Percentiles rank a stretch among this genome's conserved stretches.
Evolutionary conservation across 2,888 invertebrate species (phyloP).

Genomic region (Eledone cirrhosa): DNA sequence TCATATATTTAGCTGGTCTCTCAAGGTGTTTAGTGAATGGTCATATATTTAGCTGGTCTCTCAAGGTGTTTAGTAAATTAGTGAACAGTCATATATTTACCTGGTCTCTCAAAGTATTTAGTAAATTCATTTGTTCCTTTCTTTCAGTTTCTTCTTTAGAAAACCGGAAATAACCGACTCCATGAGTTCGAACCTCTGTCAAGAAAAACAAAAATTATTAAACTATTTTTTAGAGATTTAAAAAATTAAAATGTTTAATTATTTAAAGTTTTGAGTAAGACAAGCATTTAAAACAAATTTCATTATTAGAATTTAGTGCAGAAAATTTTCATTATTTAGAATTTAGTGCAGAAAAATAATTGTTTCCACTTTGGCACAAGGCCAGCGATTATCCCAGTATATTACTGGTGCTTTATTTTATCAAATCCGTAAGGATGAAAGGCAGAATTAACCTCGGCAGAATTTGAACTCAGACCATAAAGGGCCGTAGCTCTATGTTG

Average conservation of each 20-base stretch:
- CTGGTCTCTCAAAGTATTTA: conserved; percentile 75
- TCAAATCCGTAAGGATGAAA: no score
- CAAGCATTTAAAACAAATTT: neutral
- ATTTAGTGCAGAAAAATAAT: no score
- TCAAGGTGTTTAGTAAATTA: conserved; percentile 74
- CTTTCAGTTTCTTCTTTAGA: conserved; percentile 85
- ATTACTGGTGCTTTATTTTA: no score
- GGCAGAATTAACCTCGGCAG: no score
- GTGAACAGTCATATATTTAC: conserved; percentile 41
- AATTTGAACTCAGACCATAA: no score
- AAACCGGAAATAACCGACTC: conserved; percentile 91
- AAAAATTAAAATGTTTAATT: no score
- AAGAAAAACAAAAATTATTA: conserved; percentile 26
- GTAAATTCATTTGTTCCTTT: conserved; percentile 80
- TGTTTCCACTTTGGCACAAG: no score
- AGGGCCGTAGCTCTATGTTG: no score
- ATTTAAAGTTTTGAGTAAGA: neutral
- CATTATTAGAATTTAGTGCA: no score
- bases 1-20: conserved; percentile 67
- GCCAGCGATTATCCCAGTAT: no score
- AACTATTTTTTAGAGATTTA: neutral
- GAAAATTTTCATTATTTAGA: no score
- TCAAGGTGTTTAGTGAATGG: conserved; percentile 75
- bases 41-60: conserved; percentile 67
- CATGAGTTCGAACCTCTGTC: conserved; percentile 87